Base-by-base conservation (phyloP, 2,797 vertebrate genomes). In the Sternarchorhynchus goeldii region DNA sequence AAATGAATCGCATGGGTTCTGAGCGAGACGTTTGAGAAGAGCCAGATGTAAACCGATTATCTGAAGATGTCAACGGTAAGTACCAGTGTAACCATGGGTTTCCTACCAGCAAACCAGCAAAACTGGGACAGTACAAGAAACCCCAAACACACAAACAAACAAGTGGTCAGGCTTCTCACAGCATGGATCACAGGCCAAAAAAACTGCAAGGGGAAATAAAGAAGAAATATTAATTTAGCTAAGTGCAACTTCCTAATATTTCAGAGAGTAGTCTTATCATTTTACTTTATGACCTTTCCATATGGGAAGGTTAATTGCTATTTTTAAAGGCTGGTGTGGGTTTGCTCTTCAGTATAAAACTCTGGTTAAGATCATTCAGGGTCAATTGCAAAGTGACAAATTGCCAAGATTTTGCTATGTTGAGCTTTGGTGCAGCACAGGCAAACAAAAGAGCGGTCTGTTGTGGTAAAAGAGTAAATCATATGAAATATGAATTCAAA, bases 1-100 rank as follows among this genome's bases (percentile, higher is more conserved):
- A 86, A 88, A 80, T 90, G 77, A 85, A 90, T 90, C 84, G 82
- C 86, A 87, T 68, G 80, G 82, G 69, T 82, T 86, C 87, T 81
- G 73, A 84, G 87, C 82, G 83, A 86, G 76, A 71, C 67, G 75
- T 76, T 50, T 25, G 80, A 86, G 80, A 69, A 67, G 45, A 78
- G 70, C 83, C 79, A 85, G 80, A 84, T 85, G 83, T 68, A 80
- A 73, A 78, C 78, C 69, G 81, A 80, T 81, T 75, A 81, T 82
- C 75, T 66, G 73, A 74, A 64, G 16, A 50, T 66, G 77, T 81
- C 79, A 84, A 86, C 77, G 74, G 60, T 72, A 57, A 65, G 83
- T 71, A 80, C 81, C 77, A 70, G 78, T 55, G 36, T n/a, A 75
- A 75, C 57, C 71, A 25, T 18, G 55, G 53, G 29, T 21, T 67